Conservation (phyloP, 2,113 vertebrate species). For the Ia io region DNA sequence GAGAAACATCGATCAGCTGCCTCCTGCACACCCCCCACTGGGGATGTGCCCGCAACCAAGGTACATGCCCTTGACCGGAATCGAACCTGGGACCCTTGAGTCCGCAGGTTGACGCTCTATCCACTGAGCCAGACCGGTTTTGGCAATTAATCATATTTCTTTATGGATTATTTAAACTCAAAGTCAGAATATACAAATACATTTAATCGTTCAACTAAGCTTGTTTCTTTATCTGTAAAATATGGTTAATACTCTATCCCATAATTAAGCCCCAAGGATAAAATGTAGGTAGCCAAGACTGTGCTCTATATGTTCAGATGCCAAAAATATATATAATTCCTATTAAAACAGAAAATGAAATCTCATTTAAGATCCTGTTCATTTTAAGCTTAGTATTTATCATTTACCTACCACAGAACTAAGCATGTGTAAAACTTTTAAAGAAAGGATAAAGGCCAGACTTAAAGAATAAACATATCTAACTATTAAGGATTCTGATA, state of each 20-base stretch:
- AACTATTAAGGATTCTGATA: not conserved
- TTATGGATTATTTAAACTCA: slow-evolving; percentile 27
- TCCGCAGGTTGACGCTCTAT: too few relatives aligned
- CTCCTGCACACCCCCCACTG: too few relatives aligned
- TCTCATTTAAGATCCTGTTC: not conserved
- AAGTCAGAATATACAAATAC: not conserved
- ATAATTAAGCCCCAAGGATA: not conserved
- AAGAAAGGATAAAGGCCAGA: not conserved
- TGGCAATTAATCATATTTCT: not conserved
- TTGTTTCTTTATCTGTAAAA: not conserved
- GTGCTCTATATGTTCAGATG: not conserved
- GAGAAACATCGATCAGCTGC: too few relatives aligned
- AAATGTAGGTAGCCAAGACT: not conserved
- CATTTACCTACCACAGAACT: not conserved
- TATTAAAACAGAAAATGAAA: not conserved
- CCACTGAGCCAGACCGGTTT: too few relatives aligned
- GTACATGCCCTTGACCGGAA: too few relatives aligned
- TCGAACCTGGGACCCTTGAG: too few relatives aligned
- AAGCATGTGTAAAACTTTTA: not conserved
- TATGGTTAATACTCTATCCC: not conserved
- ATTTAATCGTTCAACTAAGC: not conserved
- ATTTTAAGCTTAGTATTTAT: slow-evolving; percentile 2
- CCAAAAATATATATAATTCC: not conserved
- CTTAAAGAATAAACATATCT: not conserved
- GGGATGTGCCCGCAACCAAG: too few relatives aligned